Base-by-base conservation (phyloP, 1,140 invertebrate species). In the Phymastichus coffea region DNA sequence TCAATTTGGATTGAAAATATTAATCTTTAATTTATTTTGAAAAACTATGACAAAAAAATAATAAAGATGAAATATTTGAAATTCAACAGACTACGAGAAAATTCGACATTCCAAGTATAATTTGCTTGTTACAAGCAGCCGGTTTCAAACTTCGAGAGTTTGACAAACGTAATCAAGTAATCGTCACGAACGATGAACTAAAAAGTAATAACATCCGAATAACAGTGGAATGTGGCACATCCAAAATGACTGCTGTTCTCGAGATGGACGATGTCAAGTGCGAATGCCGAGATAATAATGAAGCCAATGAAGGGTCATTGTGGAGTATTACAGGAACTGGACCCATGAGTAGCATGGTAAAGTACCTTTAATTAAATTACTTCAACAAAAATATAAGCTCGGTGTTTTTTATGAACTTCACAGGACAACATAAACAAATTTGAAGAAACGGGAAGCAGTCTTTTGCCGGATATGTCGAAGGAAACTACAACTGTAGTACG, bases 251-350 rank as follows among this genome's bases (percentile, higher is more conserved):
- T 40, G 75, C 73, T 7, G 41, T 73, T 43, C 63, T 77, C 7
- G 71, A 74, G 55, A 65, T 71, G 51, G 59, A 66, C 26, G 66
- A 66, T 4, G 63, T 77, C 8, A 64, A 55, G 12, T 75, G 75
- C 37, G 66, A 69, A 12, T 77, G 73, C 64, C 67, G 67, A 20
- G 61, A 65, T 54, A 54, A 61, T 25, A 51, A 70, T 10, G 66
- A 69, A 38, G 56, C 67, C 10, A 69, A 70, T 28, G 68, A 69
- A 10, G 70, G 66, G 14, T 74, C 75, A 0, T 71, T 75, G 46
- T 77, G 72, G 75, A 75, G 69, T 33, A 58, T 77, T n/a, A 69
- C 64, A 37, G 74, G 74, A 17, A 74, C 57, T 8, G 67, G 38
- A 22, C 70, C 67, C 20, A 37, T 35, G 4, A 14, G 12, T 7